phyloP scores from a whole-genome alignment of 2,888 invertebrate genomes.

The Petrolisthes cinctipes region DNA sequence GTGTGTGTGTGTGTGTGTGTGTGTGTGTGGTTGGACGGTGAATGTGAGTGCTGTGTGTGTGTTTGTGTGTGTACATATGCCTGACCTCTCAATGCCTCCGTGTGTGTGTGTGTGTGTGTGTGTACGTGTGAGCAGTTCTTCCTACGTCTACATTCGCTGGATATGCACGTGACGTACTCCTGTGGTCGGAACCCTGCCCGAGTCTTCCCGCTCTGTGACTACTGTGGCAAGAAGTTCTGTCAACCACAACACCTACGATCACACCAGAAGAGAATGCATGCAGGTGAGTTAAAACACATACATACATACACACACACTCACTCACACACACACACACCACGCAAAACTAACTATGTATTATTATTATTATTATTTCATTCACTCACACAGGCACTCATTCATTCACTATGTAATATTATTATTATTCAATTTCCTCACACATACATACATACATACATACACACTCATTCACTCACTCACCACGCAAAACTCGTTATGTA shows the following conservation, averaged over 20 bases:
- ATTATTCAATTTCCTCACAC: too few relatives aligned
- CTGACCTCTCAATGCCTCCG: not conserved
- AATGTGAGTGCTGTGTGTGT: not conserved
- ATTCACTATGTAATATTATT: too few relatives aligned
- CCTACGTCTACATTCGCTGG: slow-evolving; percentile 79
- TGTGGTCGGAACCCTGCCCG: slow-evolving; percentile 81
- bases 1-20: slow-evolving; percentile 13
- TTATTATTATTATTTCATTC: too few relatives aligned
- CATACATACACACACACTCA: not conserved
- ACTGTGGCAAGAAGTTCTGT: slow-evolving; percentile 81
- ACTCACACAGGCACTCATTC: too few relatives aligned
- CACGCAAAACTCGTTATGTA: too few relatives aligned
- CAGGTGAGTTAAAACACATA: slow-evolving; percentile 70
- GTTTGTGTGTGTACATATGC: not conserved
- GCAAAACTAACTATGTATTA: not conserved
- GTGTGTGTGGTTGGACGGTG: slow-evolving; percentile 1
- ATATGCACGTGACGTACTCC: slow-evolving; percentile 82
- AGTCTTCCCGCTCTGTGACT: slow-evolving; percentile 79
- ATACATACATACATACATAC: too few relatives aligned
- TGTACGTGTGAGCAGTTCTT: slow-evolving; percentile 74
- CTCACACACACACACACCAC: slow-evolving; percentile 7
- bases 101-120: not conserved
- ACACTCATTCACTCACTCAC: too few relatives aligned
- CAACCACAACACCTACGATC: slow-evolving; percentile 82
- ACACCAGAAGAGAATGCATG: slow-evolving; percentile 76